Percentiles rank a stretch among this genome's conserved stretches.
Conservation (phyloP, 2,797 vertebrate genomes). For the Acestrorhynchus altus region DNA sequence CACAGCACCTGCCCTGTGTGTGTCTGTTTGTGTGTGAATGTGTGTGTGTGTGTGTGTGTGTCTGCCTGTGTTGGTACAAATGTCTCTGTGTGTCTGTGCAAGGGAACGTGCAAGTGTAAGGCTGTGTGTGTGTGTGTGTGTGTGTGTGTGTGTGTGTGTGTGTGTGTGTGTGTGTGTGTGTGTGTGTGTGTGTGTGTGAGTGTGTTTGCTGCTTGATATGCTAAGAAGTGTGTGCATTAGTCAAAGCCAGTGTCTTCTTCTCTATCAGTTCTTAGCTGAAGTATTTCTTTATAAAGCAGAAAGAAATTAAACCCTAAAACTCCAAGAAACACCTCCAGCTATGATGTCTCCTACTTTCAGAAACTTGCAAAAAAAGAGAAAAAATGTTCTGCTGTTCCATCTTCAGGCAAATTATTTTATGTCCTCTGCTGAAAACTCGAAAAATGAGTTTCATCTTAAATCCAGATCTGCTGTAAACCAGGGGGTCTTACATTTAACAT, state of each 20-base stretch:
- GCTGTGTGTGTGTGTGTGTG: background rate
- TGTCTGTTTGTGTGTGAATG: too few relatives aligned
- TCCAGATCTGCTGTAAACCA: background rate
- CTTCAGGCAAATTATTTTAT: background rate
- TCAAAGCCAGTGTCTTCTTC: background rate
- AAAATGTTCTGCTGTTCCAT: background rate
- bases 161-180: conserved; percentile 15
- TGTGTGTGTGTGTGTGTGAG: conserved; percentile 5
- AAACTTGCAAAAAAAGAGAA: background rate
- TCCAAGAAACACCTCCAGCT: conserved; percentile 3
- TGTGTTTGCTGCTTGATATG: background rate
- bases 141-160: background rate
- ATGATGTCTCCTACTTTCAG: conserved; percentile 7
- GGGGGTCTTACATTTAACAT: too few relatives aligned
- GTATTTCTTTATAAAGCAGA: background rate
- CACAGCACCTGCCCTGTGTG: conserved; percentile 31
- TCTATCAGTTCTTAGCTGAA: background rate
- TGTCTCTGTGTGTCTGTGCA: background rate
- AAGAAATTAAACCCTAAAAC: background rate
- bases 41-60: background rate
- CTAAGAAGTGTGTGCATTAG: background rate
- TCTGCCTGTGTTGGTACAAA: too few relatives aligned
- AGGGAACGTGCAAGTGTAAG: too few relatives aligned
- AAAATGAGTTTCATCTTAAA: background rate
- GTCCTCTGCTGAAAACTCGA: background rate